These are phyloP conservation scores for Phoenoteleia sp. DNA, from an alignment of 2,888 invertebrate species.

Conservation along the genomic window DNA sequence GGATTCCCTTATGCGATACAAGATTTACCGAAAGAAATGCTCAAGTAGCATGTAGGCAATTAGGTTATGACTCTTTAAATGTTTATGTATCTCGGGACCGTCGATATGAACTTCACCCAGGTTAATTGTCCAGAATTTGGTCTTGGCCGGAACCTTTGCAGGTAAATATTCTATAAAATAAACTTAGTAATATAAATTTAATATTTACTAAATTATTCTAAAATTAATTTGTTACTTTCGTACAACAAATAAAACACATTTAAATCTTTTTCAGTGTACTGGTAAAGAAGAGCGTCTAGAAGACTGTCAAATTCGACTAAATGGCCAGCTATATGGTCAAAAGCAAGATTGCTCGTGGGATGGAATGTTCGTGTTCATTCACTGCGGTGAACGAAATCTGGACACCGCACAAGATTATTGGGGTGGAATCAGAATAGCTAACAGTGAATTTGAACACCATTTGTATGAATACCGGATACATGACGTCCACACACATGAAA, in stretches of 20 bases:
- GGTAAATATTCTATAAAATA: too few species aligned
- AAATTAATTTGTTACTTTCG: background rate
- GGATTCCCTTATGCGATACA: conserved; percentile 98
- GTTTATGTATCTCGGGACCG: conserved; percentile 95
- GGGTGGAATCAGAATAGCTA: conserved; percentile 98
- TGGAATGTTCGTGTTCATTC: conserved; percentile 96
- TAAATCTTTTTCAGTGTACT: conserved; percentile 87
- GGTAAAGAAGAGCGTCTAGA: conserved; percentile 93
- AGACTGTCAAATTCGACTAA: conserved; percentile 95
- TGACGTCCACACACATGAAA: conserved; percentile 93
- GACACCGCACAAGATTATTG: conserved; percentile 92
- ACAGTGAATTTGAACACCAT: conserved; percentile 96
- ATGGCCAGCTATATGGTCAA: conserved; percentile 96
- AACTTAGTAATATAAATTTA: too few species aligned
- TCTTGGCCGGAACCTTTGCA: conserved; percentile 98
- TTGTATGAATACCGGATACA: conserved; percentile 94
- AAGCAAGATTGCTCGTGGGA: conserved; percentile 96
- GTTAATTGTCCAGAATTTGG: conserved; percentile 95
- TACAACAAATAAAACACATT: too few species aligned
- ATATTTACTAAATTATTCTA: too few species aligned
- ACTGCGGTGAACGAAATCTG: conserved; percentile 93
- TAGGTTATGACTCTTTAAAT: conserved; percentile 96
- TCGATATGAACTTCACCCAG: conserved; percentile 95
- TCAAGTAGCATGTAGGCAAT: conserved; percentile 97
- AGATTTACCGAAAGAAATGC: conserved; percentile 99